Percentiles rank a stretch among this genome's conserved stretches.
Evolutionary conservation across 2,888 invertebrate genomes (phyloP).

Genomic region (Platerodrilus igneus): DNA sequence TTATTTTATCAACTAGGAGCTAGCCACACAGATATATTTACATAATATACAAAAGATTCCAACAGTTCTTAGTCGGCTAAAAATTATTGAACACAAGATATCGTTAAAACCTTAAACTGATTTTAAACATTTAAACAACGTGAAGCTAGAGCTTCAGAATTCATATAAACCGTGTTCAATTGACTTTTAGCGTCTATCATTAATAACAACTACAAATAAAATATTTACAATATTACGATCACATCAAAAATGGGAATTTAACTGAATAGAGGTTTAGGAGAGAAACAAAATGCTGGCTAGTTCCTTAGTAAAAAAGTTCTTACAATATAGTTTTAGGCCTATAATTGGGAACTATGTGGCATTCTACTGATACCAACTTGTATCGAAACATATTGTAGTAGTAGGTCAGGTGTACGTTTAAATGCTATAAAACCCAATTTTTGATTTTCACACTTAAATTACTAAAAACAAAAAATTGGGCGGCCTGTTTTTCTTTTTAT

Average conservation of each 20-base stretch:
- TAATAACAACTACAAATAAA: too few species aligned
- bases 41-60: conserved; percentile 25
- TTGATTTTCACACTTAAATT: conserved; percentile 10
- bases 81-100: too few species aligned
- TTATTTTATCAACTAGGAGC: conserved; percentile 27
- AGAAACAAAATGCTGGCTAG: conserved; percentile 20
- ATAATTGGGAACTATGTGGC: conserved; percentile 22
- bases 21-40: conserved; percentile 29
- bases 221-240: too few species aligned
- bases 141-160: too few species aligned
- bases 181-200: too few species aligned
- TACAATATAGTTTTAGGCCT: conserved; percentile 19
- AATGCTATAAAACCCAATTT: conserved; percentile 18
- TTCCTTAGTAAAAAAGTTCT: conserved; percentile 19
- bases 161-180: too few species aligned
- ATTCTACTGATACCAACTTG: conserved; percentile 20
- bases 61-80: too few species aligned
- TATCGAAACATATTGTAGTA: too few species aligned
- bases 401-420: conserved; percentile 21
- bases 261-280: too few species aligned
- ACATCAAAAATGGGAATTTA: too few species aligned
- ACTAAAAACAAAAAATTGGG: conserved; percentile 19
- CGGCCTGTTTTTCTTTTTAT: conserved; percentile 10
- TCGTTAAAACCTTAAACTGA: too few species aligned
- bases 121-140: too few species aligned